Conservation (phyloP, 1,140 invertebrate genomes). For the Diachasma alloeum region DNA sequence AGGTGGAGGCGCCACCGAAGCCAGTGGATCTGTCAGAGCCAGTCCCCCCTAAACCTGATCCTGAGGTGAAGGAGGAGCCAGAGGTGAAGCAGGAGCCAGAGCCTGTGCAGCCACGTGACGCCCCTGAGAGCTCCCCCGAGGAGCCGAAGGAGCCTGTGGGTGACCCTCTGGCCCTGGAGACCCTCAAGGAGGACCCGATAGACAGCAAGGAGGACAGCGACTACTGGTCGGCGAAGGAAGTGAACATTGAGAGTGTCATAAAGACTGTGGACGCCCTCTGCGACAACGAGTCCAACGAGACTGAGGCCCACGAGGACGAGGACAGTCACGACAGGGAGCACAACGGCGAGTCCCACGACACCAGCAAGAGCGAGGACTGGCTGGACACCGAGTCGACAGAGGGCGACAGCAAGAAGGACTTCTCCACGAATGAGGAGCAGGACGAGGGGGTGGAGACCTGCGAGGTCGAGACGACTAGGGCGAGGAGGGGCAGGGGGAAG, state of each 20-base stretch:
- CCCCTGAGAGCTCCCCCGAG: neutral
- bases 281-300: conserved; percentile 54
- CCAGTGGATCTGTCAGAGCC: conserved; percentile 42
- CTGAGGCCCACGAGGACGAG: conserved; percentile 47
- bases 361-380: conserved; percentile 51
- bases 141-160: conserved; percentile 37
- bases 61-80: neutral
- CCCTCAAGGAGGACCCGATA: conserved; percentile 59
- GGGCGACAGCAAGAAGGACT: conserved; percentile 52
- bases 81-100: conserved; percentile 39
- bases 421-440: conserved; percentile 47
- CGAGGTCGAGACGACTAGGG: conserved; percentile 53
- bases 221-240: conserved; percentile 79
- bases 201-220: conserved; percentile 76
- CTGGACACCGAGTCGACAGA: conserved; percentile 62
- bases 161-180: conserved; percentile 46
- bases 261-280: conserved; percentile 77
- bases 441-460: conserved; percentile 57
- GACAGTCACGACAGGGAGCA: conserved; percentile 37
- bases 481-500: conserved; percentile 54
- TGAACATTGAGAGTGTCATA: conserved; percentile 81
- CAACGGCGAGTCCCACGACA: conserved; percentile 40
- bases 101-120: conserved; percentile 38
- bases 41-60: conserved; percentile 25
- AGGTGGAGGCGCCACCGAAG: conserved; percentile 35